Evolutionary conservation across 1,140 invertebrate genomes (phyloP).

Genomic region (Drosophila seguyi): DNA sequence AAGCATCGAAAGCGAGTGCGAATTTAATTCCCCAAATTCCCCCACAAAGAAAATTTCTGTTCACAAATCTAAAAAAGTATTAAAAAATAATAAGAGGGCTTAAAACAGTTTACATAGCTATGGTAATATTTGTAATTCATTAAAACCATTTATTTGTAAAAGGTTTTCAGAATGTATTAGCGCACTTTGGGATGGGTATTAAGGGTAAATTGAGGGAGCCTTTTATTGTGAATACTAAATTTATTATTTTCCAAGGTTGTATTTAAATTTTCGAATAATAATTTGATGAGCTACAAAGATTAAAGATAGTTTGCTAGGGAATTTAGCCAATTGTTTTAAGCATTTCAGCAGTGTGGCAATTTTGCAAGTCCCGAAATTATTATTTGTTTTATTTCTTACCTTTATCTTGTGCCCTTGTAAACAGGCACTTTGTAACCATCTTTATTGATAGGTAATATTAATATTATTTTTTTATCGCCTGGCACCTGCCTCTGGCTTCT

Average conservation of each 20-base stretch:
- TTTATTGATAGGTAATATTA: constrained; percentile 32
- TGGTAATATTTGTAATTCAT: constrained; percentile 17
- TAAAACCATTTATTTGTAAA: constrained; percentile 9
- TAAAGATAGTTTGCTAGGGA: neutral
- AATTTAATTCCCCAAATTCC: constrained; percentile 31
- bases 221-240: too few relatives aligned
- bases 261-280: neutral
- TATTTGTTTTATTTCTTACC: neutral
- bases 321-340: neutral
- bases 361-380: neutral
- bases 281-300: neutral
- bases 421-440: constrained; percentile 1
- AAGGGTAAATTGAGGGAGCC: neutral
- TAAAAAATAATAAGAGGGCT: constrained; percentile 30
- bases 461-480: constrained; percentile 27
- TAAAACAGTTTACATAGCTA: constrained; percentile 16
- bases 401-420: neutral
- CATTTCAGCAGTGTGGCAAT: too few relatives aligned
- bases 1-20: constrained; percentile 4
- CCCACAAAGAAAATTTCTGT: constrained; percentile 13
- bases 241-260: neutral
- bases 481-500: constrained; percentile 20
- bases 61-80: constrained; percentile 12
- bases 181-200: neutral
- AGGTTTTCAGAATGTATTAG: neutral